Evolutionary conservation across 2,113 vertebrate genomes (phyloP), one percentile per base, ranked within the genome.

Genomic region (Alces alces): DNA sequence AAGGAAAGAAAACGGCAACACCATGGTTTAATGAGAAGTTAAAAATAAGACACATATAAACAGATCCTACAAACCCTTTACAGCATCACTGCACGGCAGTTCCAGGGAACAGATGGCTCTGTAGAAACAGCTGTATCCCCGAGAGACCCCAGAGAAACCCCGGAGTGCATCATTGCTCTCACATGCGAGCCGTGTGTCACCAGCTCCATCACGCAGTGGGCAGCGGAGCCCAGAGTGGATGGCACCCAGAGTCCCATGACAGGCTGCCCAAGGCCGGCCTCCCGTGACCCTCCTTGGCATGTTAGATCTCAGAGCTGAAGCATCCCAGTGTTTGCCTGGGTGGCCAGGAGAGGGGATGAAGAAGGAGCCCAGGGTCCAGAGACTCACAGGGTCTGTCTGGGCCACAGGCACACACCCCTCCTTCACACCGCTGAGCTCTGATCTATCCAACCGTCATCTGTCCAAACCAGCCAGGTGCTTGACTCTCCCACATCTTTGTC

Each of bases 11-110:
- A 43, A 15, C 11, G 19, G 64, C 92, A 28, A 85, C 83, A 7
- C 73, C 21, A 0, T 2, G 25, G 55, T 88, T 97, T 89, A 43
- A 57, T 84, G 58, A 73, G 45, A 91, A 89, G 73, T 95, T 96
- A 97, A 95, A 98, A 96, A 90, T 97, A 91, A 97, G 96, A 90
- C 89, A 76, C 87, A 25, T 45, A 60, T 23, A 47, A 95, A 76
- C 96, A 64, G 96, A 95, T 30, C 39, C 93, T 52, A 19, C 25
- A 96, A 89, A 93, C 78, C 36, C 58, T 61, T 52, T 30, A 45
- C 73, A 33, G 79, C 70, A 27, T 55, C 36, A 11, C 70, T 52
- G 64, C 82, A 6, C 2, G 2, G 83, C 91, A 57, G 23, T 57
- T 28, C 78, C 80, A 19, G 57, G 78, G 61, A 95, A 16, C 97